A percentile compares a stretch with the other conserved stretches of the same genome.
phyloP scores from a whole-genome alignment of 1,140 invertebrate genomes.

The Tribolium madens region DNA sequence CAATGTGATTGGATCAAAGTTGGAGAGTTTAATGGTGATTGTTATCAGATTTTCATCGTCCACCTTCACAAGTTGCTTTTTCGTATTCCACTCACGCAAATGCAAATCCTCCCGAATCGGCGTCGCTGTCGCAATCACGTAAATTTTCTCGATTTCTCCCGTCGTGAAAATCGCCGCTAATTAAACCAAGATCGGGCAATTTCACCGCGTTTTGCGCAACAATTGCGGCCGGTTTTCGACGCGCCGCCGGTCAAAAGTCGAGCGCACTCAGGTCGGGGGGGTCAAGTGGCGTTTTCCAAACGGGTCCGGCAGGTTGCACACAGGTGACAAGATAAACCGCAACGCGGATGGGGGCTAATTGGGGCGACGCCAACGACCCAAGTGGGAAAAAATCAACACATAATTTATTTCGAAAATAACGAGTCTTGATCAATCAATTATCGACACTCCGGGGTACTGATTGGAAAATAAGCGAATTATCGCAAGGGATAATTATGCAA shows the following conservation, averaged over 20 bases:
- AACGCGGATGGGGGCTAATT: constrained; percentile 14
- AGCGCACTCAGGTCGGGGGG: constrained; percentile 11
- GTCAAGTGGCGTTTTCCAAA: constrained; percentile 24
- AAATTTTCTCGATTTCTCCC: constrained; percentile 51
- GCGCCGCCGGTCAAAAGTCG: constrained; percentile 10
- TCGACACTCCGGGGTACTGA: neutral
- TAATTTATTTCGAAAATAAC: neutral
- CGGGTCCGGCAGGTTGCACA: constrained; percentile 29
- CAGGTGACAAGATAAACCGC: constrained; percentile 36
- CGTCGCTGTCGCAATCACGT: neutral
- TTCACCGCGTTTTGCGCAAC: constrained; percentile 4
- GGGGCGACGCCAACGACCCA: neutral
- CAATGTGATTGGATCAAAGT: no score
- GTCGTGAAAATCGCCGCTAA: constrained; percentile 44
- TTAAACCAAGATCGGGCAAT: neutral
- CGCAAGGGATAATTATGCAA: neutral
- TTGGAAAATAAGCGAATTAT: neutral
- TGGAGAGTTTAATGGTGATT: no score
- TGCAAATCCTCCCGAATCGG: neutral
- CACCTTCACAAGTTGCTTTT: neutral
- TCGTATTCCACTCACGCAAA: constrained; percentile 31
- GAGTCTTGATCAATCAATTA: neutral
- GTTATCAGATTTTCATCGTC: no score
- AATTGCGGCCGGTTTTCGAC: neutral
- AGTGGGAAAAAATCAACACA: neutral